Evolutionary conservation across 2,113 vertebrate species (phyloP).

Genomic region (Dolichallabes microphthalmus): DNA sequence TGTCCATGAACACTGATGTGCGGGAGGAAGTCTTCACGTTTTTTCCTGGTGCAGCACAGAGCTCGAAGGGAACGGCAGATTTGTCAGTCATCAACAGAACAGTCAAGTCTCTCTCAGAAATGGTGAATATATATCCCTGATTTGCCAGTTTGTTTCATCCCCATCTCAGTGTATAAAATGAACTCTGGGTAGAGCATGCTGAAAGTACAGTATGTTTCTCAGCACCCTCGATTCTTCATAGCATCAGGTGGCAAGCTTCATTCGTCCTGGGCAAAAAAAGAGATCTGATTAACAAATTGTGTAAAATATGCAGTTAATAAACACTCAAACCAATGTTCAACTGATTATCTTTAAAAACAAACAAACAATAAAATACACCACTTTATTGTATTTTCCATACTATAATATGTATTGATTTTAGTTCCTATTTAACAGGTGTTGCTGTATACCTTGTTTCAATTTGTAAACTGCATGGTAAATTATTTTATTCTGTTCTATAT

Average conservation of each 20-base stretch:
- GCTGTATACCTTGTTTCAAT: no score
- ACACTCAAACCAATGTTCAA: not conserved
- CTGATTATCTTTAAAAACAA: not conserved
- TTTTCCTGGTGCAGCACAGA: constrained; percentile 27
- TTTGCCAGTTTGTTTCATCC: constrained; percentile 23
- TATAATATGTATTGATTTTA: not conserved
- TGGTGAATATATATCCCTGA: constrained; percentile 27
- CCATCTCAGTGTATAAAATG: not conserved
- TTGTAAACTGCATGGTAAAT: no score
- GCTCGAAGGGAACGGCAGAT: not conserved
- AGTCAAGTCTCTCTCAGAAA: constrained; percentile 12
- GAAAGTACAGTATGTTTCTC: constrained; percentile 35
- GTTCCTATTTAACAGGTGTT: not conserved
- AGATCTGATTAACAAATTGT: not conserved
- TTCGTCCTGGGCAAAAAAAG: constrained; percentile 65
- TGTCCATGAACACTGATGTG: constrained; percentile 64
- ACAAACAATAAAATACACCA: not conserved
- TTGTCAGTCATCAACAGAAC: constrained; percentile 3
- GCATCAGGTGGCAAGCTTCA: constrained; percentile 70
- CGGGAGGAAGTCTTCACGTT: constrained; percentile 45
- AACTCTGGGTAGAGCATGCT: constrained; percentile 28
- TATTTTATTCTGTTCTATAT: not conserved
- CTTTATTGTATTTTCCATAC: constrained; percentile 20
- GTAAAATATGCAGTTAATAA: no score
- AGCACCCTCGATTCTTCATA: not conserved